These are phyloP conservation scores for Harpalus rubripes DNA, from an alignment of 2,888 invertebrate genomes.

Conservation along the genomic window DNA sequence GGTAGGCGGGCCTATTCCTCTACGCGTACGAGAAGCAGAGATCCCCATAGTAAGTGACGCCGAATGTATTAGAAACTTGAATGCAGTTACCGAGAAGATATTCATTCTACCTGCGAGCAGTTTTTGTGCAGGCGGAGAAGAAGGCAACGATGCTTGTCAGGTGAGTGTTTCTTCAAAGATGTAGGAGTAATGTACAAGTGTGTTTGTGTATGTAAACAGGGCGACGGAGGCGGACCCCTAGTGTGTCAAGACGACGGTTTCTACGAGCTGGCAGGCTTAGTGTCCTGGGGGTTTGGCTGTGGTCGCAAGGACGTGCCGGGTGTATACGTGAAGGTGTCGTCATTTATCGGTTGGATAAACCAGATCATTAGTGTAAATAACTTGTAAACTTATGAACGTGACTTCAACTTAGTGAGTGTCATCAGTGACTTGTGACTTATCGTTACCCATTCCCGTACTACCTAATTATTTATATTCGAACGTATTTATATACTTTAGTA, in stretches of 20 bases:
- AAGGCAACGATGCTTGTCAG: conserved; percentile 96
- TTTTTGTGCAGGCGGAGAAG: conserved; percentile 96
- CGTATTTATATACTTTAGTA: conserved; percentile 31
- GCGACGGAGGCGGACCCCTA: conserved; percentile 95
- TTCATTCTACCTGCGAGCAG: conserved; percentile 95
- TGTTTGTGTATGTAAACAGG: conserved; percentile 78
- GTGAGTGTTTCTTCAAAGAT: conserved; percentile 76
- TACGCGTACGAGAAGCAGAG: conserved; percentile 93
- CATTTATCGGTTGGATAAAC: conserved; percentile 98
- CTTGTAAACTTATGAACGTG: conserved; percentile 79
- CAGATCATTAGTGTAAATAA: conserved; percentile 97
- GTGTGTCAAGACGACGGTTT: conserved; percentile 96
- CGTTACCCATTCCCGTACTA: conserved; percentile 59
- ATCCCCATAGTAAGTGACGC: conserved; percentile 95
- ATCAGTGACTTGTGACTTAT: conserved; percentile 57
- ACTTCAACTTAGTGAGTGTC: conserved; percentile 54
- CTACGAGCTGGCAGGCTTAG: conserved; percentile 94
- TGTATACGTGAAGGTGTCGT: conserved; percentile 97
- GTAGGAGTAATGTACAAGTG: neutral
- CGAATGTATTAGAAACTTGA: conserved; percentile 94
- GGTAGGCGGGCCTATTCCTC: conserved; percentile 92
- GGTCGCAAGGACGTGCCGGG: conserved; percentile 96
- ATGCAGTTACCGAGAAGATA: conserved; percentile 96
- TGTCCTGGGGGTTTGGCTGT: conserved; percentile 97
- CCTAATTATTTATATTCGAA: conserved; percentile 29